Percentiles rank a stretch among this genome's conserved stretches.
phyloP scores from a whole-genome alignment of 1,140 invertebrate genomes.

The Drosophila nigrodunni region DNA sequence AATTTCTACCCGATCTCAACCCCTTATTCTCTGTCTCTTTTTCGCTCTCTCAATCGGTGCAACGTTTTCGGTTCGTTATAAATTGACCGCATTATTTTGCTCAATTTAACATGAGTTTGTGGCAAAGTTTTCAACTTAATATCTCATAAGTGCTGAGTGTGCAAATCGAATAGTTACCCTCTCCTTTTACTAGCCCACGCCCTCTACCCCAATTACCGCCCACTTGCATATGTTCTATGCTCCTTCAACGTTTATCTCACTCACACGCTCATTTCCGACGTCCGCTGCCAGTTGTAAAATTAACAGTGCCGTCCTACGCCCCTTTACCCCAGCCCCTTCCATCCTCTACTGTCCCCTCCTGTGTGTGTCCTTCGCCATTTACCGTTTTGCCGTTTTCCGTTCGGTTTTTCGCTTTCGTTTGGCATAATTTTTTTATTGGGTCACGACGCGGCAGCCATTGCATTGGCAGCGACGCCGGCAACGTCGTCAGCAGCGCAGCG shows the following conservation, averaged over 20 bases:
- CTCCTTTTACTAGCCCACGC: not conserved
- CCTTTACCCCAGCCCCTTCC: not conserved
- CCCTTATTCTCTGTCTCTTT: not conserved
- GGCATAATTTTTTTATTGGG: slow-evolving; percentile 81
- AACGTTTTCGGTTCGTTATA: slow-evolving; percentile 54
- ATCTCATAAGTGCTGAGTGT: slow-evolving; percentile 74
- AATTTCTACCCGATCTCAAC: not conserved
- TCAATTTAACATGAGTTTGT: slow-evolving; percentile 74
- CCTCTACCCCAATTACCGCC: not conserved
- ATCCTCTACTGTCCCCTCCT: not conserved
- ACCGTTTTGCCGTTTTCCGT: slow-evolving; percentile 31
- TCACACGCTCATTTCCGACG: slow-evolving; percentile 54
- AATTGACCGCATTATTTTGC: slow-evolving; percentile 83
- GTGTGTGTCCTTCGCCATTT: slow-evolving; percentile 25
- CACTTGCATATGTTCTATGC: slow-evolving; percentile 4
- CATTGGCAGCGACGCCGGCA: slow-evolving; percentile 36
- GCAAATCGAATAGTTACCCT: slow-evolving; percentile 60
- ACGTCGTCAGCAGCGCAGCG: slow-evolving; percentile 15
- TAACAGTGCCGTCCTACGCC: slow-evolving; percentile 48
- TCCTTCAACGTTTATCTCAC: slow-evolving; percentile 30
- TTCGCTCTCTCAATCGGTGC: not conserved
- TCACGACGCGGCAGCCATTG: slow-evolving; percentile 62
- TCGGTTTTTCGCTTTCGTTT: slow-evolving; percentile 72
- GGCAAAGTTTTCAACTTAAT: slow-evolving; percentile 80
- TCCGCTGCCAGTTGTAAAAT: slow-evolving; percentile 47